Percentiles rank a stretch among this genome's conserved stretches.
These are phyloP conservation scores for Stylophora pistillata DNA, from an alignment of 64 coral and sea anemone genomes.

Conservation along the genomic window DNA sequence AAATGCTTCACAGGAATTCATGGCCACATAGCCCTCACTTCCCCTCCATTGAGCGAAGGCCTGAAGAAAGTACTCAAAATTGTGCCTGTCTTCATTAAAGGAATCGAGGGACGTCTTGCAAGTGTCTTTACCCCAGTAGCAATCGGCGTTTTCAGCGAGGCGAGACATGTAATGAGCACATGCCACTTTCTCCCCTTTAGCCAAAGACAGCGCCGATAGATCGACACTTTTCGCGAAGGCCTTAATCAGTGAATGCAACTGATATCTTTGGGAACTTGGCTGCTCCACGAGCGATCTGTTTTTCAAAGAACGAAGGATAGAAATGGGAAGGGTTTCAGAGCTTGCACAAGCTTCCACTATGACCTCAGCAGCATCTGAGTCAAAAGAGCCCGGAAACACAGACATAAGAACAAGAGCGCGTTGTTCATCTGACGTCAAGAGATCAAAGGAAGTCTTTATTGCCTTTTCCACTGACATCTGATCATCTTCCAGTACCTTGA, in stretches of 20 bases:
- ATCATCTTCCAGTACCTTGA: constrained; percentile 20
- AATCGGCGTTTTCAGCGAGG: not conserved
- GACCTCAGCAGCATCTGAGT: not conserved
- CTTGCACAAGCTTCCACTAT: not conserved
- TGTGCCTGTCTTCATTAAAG: constrained; percentile 38
- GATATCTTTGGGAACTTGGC: not conserved
- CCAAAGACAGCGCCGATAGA: not conserved
- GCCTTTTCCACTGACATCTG: constrained; percentile 36
- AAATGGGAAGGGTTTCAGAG: not conserved
- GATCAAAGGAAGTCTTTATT: constrained; percentile 37
- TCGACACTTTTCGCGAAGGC: constrained; percentile 19
- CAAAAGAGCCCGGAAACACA: not conserved
- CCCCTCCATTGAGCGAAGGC: not conserved
- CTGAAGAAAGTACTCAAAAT: constrained; percentile 55
- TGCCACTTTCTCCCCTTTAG: not conserved
- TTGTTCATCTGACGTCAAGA: not conserved
- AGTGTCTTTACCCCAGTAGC: constrained; percentile 28
- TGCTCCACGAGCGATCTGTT: constrained; percentile 27
- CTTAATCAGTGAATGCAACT: constrained; percentile 35
- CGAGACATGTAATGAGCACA: constrained; percentile 21
- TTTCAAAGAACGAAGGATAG: not conserved
- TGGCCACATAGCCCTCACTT: not conserved
- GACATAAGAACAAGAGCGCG: constrained; percentile 8
- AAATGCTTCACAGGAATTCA: not conserved
- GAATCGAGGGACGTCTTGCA: constrained; percentile 34